These are phyloP conservation scores for Polypterus senegalus DNA, from an alignment of 2,113 vertebrate genomes.

Conservation along the genomic window DNA sequence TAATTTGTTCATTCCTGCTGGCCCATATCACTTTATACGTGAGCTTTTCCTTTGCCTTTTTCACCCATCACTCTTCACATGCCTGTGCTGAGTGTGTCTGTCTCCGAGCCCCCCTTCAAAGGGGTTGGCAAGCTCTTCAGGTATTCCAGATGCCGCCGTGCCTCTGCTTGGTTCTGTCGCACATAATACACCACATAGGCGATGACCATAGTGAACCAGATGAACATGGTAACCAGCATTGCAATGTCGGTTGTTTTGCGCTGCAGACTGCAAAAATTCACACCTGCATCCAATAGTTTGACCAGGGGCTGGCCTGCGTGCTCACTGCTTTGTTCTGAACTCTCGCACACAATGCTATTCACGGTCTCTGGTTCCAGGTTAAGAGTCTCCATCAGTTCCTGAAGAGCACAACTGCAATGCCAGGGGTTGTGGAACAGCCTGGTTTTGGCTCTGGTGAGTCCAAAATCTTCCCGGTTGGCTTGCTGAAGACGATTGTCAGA, in stretches of 20 bases:
- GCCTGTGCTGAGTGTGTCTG: constrained; percentile 40
- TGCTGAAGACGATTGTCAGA: constrained; percentile 51
- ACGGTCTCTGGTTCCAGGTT: constrained; percentile 48
- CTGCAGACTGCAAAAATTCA: constrained; percentile 50
- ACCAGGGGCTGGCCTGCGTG: constrained; percentile 45
- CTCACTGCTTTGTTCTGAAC: constrained; percentile 41
- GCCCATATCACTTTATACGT: too few relatives aligned
- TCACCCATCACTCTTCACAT: constrained; percentile 27
- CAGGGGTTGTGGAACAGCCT: constrained; percentile 59
- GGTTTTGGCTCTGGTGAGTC: constrained; percentile 42
- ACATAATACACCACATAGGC: constrained; percentile 55
- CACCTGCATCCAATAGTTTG: constrained; percentile 44
- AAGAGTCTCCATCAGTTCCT: constrained; percentile 53
- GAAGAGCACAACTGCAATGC: constrained; percentile 58
- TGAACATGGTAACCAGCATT: constrained; percentile 58
- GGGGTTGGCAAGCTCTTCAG: constrained; percentile 55
- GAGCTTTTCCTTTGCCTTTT: too few relatives aligned
- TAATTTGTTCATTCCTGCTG: too few relatives aligned
- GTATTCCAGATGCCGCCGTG: constrained; percentile 50
- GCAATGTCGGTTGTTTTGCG: constrained; percentile 45
- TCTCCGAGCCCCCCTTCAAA: constrained; percentile 34
- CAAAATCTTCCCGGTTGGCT: constrained; percentile 42
- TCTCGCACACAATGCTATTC: constrained; percentile 54
- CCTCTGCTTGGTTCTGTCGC: constrained; percentile 50
- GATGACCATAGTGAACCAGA: constrained; percentile 59